phyloP scores from a whole-genome alignment of 2,113 vertebrate species.

The Ardeotis arabs region DNA sequence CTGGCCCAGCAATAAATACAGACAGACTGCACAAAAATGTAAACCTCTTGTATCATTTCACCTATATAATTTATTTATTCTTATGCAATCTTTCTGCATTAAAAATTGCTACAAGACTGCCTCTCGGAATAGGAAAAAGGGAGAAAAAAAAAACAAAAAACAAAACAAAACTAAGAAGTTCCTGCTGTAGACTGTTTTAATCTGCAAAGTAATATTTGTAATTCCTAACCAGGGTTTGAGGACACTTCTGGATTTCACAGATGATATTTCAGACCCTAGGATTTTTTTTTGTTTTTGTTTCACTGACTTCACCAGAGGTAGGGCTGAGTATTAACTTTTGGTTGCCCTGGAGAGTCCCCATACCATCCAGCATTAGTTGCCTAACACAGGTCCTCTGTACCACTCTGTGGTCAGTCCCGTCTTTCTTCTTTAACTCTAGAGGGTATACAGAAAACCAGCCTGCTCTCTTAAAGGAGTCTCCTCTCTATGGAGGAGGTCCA shows the following conservation, averaged over 20 bases:
- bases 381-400: not conserved
- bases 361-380: not conserved
- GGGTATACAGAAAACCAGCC: not conserved
- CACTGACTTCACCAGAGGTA: not conserved
- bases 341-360: not conserved
- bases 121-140: not conserved
- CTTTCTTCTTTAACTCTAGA: not conserved
- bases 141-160: no score
- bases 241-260: not conserved
- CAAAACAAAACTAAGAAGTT: accelerated
- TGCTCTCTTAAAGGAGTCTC: not conserved
- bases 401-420: not conserved
- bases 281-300: not conserved
- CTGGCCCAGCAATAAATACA: not conserved
- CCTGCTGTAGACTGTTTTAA: not conserved
- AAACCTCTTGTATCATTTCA: not conserved
- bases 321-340: not conserved
- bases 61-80: not conserved
- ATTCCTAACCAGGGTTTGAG: not conserved
- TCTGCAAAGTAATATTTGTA: not conserved
- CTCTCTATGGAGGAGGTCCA: not conserved
- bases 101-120: not conserved
- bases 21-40: not conserved
- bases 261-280: not conserved
- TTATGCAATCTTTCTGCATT: not conserved